A percentile compares a stretch with the other conserved stretches of the same genome.
Conservation (phyloP, 2,888 invertebrate species). For the Caenorhabditis parvicauda region DNA sequence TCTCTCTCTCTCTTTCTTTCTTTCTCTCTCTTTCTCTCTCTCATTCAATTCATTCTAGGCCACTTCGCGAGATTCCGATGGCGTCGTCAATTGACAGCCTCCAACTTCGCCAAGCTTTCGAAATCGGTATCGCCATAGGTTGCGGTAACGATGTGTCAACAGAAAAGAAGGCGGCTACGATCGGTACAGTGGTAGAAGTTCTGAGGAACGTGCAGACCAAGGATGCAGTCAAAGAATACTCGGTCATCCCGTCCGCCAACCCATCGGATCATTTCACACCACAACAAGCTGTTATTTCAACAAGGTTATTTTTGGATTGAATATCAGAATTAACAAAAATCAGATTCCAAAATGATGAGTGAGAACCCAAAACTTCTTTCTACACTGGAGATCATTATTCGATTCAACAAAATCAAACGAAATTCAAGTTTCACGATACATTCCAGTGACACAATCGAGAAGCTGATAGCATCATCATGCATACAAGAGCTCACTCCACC, state of each 20-base stretch:
- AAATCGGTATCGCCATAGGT: constrained; percentile 52
- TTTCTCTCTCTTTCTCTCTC: background rate
- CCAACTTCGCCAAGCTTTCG: constrained; percentile 39
- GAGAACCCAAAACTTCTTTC: no score
- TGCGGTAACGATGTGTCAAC: constrained; percentile 8
- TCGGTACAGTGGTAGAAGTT: constrained; percentile 35
- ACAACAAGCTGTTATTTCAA: constrained; percentile 40
- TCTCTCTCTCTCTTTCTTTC: background rate
- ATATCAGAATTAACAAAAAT: no score
- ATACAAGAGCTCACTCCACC: constrained; percentile 18
- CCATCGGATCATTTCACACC: constrained; percentile 60
- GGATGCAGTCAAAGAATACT: constrained; percentile 55
- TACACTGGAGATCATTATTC: no score
- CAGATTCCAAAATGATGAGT: no score
- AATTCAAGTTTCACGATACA: no score
- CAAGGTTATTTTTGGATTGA: constrained; percentile 22
- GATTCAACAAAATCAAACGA: no score
- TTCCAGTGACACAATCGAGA: constrained; percentile 30
- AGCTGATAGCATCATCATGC: constrained; percentile 27
- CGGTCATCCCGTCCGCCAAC: constrained; percentile 54
- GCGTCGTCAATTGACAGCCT: constrained; percentile 40
- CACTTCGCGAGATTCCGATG: constrained; percentile 4
- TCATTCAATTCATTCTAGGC: constrained; percentile 6
- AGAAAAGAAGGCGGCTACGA: constrained; percentile 23
- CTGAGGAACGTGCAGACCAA: constrained; percentile 45